phyloP scores from a whole-genome alignment of 2,113 vertebrate genomes.

The Mungos mungo region DNA sequence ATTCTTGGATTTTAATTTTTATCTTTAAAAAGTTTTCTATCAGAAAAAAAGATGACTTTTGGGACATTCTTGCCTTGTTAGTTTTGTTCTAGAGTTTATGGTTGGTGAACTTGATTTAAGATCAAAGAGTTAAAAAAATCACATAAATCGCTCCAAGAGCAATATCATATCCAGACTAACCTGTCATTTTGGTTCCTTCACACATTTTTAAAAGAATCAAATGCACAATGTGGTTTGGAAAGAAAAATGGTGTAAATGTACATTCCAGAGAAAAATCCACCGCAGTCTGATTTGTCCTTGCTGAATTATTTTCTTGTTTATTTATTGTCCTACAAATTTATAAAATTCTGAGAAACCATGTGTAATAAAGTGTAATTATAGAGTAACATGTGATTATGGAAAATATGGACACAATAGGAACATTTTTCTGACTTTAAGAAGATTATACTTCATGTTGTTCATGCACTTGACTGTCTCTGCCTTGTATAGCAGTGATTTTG shows the following conservation, averaged over 20 bases:
- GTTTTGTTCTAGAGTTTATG: conserved; percentile 70
- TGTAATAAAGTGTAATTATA: conserved; percentile 64
- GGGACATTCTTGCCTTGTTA: conserved; percentile 60
- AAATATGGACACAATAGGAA: conserved; percentile 48
- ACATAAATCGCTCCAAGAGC: conserved; percentile 73
- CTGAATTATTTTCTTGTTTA: conserved; percentile 69
- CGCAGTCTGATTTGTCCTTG: conserved; percentile 73
- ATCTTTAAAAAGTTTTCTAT: conserved; percentile 2
- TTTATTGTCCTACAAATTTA: conserved; percentile 53
- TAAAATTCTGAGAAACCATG: conserved; percentile 64
- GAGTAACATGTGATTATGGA: conserved; percentile 55
- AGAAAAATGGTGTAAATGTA: conserved; percentile 71
- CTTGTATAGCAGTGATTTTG: background rate
- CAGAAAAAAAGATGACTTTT: conserved; percentile 6
- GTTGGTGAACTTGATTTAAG: conserved; percentile 63
- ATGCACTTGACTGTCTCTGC: background rate
- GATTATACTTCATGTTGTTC: background rate
- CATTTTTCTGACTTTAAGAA: conserved; percentile 63
- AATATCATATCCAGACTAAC: conserved; percentile 75
- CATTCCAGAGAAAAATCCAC: conserved; percentile 75
- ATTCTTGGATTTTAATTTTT: background rate
- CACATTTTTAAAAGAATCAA: conserved; percentile 78
- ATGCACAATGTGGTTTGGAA: conserved; percentile 77
- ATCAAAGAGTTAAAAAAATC: conserved; percentile 68
- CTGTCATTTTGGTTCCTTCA: conserved; percentile 74